Conservation (phyloP, 2,888 invertebrate genomes). For the Strigamia transsilvanica region DNA sequence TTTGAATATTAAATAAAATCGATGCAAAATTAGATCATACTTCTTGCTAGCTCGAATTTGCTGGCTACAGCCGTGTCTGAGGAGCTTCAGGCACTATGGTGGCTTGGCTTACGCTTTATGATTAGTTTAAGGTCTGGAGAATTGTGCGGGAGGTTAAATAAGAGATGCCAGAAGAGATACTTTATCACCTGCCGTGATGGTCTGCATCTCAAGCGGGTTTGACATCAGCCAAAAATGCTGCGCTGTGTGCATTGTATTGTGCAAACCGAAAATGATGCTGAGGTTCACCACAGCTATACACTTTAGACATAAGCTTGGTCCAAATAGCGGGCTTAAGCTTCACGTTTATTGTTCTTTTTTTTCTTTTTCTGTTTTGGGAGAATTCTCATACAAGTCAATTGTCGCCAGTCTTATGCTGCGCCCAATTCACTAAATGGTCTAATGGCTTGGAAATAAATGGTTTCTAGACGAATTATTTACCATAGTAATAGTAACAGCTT, state of each 20-base stretch:
- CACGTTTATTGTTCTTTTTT: neutral
- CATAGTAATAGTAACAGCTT: neutral
- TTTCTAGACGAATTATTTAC: neutral
- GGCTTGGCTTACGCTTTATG: neutral
- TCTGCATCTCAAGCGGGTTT: neutral
- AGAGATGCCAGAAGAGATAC: neutral
- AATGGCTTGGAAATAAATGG: neutral
- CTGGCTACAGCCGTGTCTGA: neutral
- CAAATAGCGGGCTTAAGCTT: neutral
- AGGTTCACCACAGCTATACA: neutral
- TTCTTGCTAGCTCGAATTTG: neutral
- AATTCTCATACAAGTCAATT: neutral
- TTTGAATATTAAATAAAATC: slow-evolving; percentile 10
- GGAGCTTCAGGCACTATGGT: neutral
- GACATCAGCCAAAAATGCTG: neutral
- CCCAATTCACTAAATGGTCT: neutral
- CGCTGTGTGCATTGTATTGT: neutral
- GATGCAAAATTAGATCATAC: neutral
- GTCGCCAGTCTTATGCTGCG: neutral
- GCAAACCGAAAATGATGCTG: neutral
- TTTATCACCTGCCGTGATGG: neutral
- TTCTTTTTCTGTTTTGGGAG: neutral
- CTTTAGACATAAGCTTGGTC: neutral
- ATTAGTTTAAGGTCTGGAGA: neutral
- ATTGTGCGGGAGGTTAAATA: neutral